phyloP scores from a whole-genome alignment of 1,140 invertebrate genomes.

The Brachionus calyciflorus region DNA sequence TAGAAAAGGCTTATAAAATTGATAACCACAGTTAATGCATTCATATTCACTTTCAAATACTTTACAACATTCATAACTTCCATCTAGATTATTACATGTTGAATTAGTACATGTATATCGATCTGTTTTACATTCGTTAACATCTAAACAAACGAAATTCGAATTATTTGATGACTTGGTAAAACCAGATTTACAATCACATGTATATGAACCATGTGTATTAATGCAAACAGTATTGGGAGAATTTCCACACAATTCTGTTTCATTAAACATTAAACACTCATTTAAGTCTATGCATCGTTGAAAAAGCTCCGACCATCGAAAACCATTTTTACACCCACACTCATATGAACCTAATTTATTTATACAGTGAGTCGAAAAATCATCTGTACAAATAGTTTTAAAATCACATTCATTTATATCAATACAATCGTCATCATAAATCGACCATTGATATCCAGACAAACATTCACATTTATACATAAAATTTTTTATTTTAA shows the following conservation, averaged over 20 bases:
- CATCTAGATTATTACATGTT: not conserved
- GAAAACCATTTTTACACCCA: not conserved
- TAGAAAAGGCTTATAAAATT: not conserved
- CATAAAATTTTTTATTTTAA: not conserved
- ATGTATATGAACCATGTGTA: not conserved
- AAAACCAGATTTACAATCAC: not conserved
- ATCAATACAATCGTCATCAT: not conserved
- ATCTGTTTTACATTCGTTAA: not conserved
- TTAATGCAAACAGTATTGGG: not conserved
- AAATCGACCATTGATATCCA: constrained; percentile 6
- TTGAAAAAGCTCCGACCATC: not conserved
- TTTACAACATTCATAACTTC: constrained; percentile 19
- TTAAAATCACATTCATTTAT: not conserved
- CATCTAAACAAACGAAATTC: not conserved
- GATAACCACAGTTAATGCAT: constrained; percentile 30
- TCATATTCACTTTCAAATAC: not conserved
- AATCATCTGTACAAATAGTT: not conserved
- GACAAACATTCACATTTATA: not conserved
- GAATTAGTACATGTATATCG: not conserved
- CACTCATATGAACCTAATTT: constrained; percentile 10
- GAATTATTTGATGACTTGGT: not conserved
- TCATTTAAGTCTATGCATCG: constrained; percentile 24
- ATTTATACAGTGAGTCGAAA: not conserved
- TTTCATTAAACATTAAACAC: not conserved
- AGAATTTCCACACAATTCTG: not conserved